A percentile compares a stretch with the other conserved stretches of the same genome.
Evolutionary conservation across 2,797 vertebrate species (phyloP).

Genomic region (Peromyscus aztecus): DNA sequence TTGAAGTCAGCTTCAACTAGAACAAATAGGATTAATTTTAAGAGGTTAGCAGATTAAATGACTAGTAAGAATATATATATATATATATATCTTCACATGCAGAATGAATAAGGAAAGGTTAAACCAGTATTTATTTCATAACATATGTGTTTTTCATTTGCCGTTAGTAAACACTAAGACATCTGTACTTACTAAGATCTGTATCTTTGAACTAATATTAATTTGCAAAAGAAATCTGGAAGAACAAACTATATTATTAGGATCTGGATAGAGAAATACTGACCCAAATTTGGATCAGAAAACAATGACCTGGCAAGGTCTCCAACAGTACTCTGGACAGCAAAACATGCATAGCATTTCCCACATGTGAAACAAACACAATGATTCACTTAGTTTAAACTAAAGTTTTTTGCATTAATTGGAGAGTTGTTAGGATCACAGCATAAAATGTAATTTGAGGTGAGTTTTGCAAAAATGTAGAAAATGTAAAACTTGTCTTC

Average conservation of each 20-base stretch:
- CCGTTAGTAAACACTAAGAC: background rate
- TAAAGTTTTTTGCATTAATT: background rate
- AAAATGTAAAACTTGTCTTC: background rate
- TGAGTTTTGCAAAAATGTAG: background rate
- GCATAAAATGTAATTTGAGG: background rate
- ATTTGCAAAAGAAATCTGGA: slow-evolving; percentile 1
- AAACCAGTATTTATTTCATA: background rate
- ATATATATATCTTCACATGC: background rate
- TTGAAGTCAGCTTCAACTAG: background rate
- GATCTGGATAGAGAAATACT: background rate
- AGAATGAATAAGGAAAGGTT: background rate
- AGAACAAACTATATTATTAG: background rate
- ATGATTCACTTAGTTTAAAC: background rate
- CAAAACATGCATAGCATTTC: background rate
- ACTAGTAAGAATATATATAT: background rate
- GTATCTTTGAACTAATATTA: background rate
- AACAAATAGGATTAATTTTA: background rate
- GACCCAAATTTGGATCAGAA: background rate
- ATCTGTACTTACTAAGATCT: background rate
- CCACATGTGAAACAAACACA: background rate
- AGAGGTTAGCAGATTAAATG: background rate
- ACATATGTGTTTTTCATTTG: background rate
- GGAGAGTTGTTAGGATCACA: background rate
- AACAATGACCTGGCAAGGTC: background rate
- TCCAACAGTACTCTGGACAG: background rate